Conservation (phyloP, 2,113 vertebrate species). For the Orientallactaga bullata region DNA sequence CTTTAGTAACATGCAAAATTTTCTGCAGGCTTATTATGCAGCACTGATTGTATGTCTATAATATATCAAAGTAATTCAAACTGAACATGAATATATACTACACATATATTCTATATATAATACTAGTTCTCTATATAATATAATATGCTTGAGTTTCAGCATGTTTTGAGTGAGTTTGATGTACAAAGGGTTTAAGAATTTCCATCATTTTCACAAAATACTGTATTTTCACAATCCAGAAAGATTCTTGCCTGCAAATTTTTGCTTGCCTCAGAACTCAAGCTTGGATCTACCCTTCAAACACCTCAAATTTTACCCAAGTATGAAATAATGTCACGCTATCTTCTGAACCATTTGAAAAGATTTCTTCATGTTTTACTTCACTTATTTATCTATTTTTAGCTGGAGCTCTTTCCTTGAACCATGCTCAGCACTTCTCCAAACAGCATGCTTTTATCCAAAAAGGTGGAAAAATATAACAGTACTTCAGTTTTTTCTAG, state of each 20-base stretch:
- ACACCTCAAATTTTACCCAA: constrained; percentile 52
- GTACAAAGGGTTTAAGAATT: background rate
- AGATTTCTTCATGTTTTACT: constrained; percentile 61
- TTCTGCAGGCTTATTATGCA: background rate
- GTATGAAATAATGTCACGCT: constrained; percentile 57
- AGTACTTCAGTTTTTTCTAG: constrained; percentile 70
- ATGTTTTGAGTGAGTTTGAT: background rate
- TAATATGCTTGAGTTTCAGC: background rate
- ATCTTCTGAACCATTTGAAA: constrained; percentile 74
- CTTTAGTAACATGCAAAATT: background rate
- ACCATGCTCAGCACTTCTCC: constrained; percentile 72
- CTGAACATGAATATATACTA: background rate
- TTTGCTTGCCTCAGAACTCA: constrained; percentile 41
- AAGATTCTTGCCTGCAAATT: background rate
- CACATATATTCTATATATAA: background rate
- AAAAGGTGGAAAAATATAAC: constrained; percentile 67
- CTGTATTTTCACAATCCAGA: background rate
- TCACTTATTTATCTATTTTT: constrained; percentile 81
- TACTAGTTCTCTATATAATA: background rate
- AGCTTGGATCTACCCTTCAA: constrained; percentile 70
- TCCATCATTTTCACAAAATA: constrained; percentile 23
- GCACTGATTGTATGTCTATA: background rate
- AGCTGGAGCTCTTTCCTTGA: constrained; percentile 66
- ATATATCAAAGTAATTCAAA: constrained; percentile 20
- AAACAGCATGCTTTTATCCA: constrained; percentile 81